Evolutionary conservation across 2,113 vertebrate species (phyloP).

Genomic region (Oophaga pumilio): DNA sequence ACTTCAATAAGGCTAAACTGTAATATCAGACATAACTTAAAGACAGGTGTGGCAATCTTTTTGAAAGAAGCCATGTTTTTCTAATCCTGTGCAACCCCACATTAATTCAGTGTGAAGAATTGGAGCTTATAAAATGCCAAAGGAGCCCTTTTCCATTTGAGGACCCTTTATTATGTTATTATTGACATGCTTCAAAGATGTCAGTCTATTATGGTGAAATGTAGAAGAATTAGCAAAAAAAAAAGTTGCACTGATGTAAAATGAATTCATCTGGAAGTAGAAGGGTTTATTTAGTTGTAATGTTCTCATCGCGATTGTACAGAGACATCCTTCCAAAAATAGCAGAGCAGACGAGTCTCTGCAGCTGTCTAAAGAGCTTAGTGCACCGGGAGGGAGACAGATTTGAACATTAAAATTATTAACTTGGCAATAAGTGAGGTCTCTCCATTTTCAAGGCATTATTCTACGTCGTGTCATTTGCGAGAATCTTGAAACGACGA

Average conservation of each 20-base stretch:
- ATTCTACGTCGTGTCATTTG: constrained; percentile 7
- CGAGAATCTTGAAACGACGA: not conserved
- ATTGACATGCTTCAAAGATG: not conserved
- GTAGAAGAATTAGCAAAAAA: not conserved
- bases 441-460: not conserved
- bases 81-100: not conserved
- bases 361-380: constrained; percentile 54
- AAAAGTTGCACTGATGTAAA: not conserved
- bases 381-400: constrained; percentile 27
- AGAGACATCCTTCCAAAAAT: constrained; percentile 58
- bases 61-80: not conserved
- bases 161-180: too few relatives aligned
- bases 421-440: constrained; percentile 36
- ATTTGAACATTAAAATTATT: constrained; percentile 36
- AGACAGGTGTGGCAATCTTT: not conserved
- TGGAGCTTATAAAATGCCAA: not conserved
- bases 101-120: not conserved
- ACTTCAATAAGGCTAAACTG: too few relatives aligned
- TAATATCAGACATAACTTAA: not conserved
- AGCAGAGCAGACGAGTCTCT: constrained; percentile 14
- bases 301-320: constrained; percentile 52
- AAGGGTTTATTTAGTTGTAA: constrained; percentile 24
- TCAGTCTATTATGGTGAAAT: not conserved
- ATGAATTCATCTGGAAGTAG: constrained; percentile 37
- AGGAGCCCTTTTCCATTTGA: not conserved